phyloP scores from a whole-genome alignment of 1,140 invertebrate genomes.

The Drosophila tropicalis region DNA sequence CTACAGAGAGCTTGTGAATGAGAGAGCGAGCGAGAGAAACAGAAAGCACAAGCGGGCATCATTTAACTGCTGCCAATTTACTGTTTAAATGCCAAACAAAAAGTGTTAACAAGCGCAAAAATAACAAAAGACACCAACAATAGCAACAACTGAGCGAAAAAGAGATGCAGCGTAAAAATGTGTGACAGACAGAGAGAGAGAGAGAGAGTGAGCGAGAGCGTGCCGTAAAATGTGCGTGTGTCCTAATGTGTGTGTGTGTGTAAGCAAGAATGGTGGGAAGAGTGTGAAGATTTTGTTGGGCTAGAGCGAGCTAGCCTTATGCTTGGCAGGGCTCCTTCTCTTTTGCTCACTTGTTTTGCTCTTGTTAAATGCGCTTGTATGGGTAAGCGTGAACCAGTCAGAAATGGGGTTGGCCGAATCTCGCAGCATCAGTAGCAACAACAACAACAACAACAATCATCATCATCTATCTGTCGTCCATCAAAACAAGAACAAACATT shows the following conservation, averaged over 20 bases:
- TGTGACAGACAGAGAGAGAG: too few relatives aligned
- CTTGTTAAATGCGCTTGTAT: background rate
- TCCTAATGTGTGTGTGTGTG: background rate
- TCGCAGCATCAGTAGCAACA: slow-evolving; percentile 30
- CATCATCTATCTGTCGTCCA: slow-evolving; percentile 48
- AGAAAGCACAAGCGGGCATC: slow-evolving; percentile 51
- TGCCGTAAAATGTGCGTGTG: background rate
- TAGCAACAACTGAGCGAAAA: slow-evolving; percentile 17
- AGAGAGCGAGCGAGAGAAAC: slow-evolving; percentile 26
- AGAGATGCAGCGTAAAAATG: slow-evolving; percentile 16
- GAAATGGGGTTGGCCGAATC: slow-evolving; percentile 64
- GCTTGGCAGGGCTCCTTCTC: slow-evolving; percentile 2
- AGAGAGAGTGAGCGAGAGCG: background rate
- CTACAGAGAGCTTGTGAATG: too few relatives aligned
- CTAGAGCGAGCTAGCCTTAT: slow-evolving; percentile 41
- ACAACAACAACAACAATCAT: background rate
- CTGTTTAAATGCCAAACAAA: slow-evolving; percentile 83
- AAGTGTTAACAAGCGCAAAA: slow-evolving; percentile 83
- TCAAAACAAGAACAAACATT: slow-evolving; percentile 24
- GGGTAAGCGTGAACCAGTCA: slow-evolving; percentile 56
- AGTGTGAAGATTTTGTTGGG: background rate
- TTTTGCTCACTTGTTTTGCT: slow-evolving; percentile 8
- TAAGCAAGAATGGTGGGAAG: slow-evolving; percentile 14
- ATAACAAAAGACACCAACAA: slow-evolving; percentile 75
- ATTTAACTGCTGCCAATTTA: slow-evolving; percentile 83